Evolutionary conservation across 2,797 vertebrate genomes (phyloP), one percentile per base, ranked within the genome.

Genomic region (Psittacula derbiana): DNA sequence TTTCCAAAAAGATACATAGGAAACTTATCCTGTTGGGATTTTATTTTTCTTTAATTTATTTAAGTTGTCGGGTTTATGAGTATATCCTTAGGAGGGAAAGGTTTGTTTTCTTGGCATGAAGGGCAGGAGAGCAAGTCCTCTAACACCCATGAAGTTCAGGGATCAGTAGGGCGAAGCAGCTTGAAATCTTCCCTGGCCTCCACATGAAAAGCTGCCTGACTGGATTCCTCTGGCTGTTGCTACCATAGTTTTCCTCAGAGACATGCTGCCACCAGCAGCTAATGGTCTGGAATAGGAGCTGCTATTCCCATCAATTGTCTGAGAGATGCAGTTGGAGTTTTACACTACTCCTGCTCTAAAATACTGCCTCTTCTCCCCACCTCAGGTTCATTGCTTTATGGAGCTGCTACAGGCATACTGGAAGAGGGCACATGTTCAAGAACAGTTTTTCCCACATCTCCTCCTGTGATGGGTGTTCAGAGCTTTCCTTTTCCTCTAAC

Each of bases 41-140:
- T 20, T 52, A 49, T 53, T 28, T 30, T 31, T 30, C 43, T 27
- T 2, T 6, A 1, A 16, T 66, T 21, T 87, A 9, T 85, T 83
- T 91, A 81, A 70, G 24, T 6, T 79, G 40, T 4, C 2, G 10
- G 20, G 20, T 92, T 90, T 70, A 85, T 71, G 8, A 76, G 28
- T 74, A 49, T 76, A 74, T 53, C 52, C 50, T 76, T 82, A 73
- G 82, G 71, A 80, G 6, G 15, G 3, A 81, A 94, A 76, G 52
- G 23, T 49, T 90, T 92, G 25, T 79, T 88, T 93, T 97, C 92
- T 52, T 91, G 89, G 20, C 55, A 65, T 66, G 36, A 91, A 96
- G 82, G 85, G 66, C 82, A 90, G 62, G 36, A 89, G 47, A 80
- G 9, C 66, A 91, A 76, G 47, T 90, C 67, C 80, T 90, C n/a